Evolutionary conservation across 2,888 invertebrate species (phyloP).

Genomic region (Thecocarcelia acutangulata): DNA sequence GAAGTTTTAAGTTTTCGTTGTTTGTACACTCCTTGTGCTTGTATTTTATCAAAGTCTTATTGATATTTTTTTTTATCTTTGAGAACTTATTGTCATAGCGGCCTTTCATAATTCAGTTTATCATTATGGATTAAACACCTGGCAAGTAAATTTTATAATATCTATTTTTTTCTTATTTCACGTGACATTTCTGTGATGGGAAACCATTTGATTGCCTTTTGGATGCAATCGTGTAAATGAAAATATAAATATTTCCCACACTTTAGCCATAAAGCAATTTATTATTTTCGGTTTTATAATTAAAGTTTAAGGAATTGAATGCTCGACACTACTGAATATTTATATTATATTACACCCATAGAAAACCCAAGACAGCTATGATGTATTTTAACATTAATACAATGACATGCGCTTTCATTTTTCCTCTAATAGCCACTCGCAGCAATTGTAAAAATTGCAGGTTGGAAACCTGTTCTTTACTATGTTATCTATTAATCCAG

Average conservation of each 20-base stretch:
- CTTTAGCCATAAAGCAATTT: slow-evolving; percentile 30
- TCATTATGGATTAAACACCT: slow-evolving; percentile 47
- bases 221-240: not conserved
- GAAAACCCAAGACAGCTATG: too few relatives aligned
- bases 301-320: not conserved
- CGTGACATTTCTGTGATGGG: slow-evolving; percentile 8
- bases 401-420: too few relatives aligned
- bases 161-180: slow-evolving; percentile 16
- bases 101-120: slow-evolving; percentile 32
- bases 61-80: not conserved
- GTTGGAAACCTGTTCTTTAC: too few relatives aligned
- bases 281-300: slow-evolving; percentile 42
- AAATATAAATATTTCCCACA: slow-evolving; percentile 58
- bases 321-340: too few relatives aligned
- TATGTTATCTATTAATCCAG: too few relatives aligned
- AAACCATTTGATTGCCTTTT: slow-evolving; percentile 1
- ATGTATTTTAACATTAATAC: too few relatives aligned
- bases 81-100: slow-evolving; percentile 1
- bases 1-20: slow-evolving; percentile 15
- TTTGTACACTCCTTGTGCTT: slow-evolving; percentile 10
- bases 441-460: too few relatives aligned
- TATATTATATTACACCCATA: too few relatives aligned
- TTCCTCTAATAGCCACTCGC: too few relatives aligned
- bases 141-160: slow-evolving; percentile 34
- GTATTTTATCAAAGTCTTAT: slow-evolving; percentile 12